Evolutionary conservation across 2,888 invertebrate species (phyloP), one percentile per base, ranked within the genome.

Genomic region (Patella pellucida): DNA sequence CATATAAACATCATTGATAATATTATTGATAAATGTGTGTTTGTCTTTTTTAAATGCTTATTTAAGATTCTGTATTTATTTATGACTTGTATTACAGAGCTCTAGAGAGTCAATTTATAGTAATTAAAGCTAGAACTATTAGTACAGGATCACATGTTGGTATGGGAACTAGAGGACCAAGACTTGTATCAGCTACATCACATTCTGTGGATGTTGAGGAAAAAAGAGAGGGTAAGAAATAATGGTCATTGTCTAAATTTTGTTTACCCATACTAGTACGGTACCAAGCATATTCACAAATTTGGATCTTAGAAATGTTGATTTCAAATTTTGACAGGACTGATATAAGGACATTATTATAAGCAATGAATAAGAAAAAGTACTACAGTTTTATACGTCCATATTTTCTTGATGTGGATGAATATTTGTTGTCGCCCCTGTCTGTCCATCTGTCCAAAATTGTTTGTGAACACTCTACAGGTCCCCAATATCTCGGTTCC

Each of bases 131-230:
- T 23, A 69, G 78, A 51, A 81, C 84, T n/a, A 82, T 84, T 52
- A 85, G 83, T 73, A 85, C 85, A 11, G 78, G 79, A 2, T 81
- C 81, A n/a, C 78, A 78, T 12, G 81, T 78, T 23, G 82, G 81
- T 1, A 71, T 81, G 69, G 81, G 83, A 19, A 78, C 76, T 69
- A 79, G 77, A 68, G 81, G 74, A 4, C 77, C 81, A 7, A 75
- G 72, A 52, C 67, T 81, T 7, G 62, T 62, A 9, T 62, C 62
- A 9, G 62, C 62, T 23, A 62, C 62, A 23, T 62, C 62, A 62
- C 62, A 62, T 11, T 12, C 19, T 62, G 16, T 62, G 3, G 62
- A 23, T 62, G 4, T 19, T 62, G 75, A 74, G 56, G 51, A 68
- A 16, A 72, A 71, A 51, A 67, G 71, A 11, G 41, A 54, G 41